Evolutionary conservation across 2,797 vertebrate genomes (phyloP).

Genomic region (Hippoglossus hippoglossus): DNA sequence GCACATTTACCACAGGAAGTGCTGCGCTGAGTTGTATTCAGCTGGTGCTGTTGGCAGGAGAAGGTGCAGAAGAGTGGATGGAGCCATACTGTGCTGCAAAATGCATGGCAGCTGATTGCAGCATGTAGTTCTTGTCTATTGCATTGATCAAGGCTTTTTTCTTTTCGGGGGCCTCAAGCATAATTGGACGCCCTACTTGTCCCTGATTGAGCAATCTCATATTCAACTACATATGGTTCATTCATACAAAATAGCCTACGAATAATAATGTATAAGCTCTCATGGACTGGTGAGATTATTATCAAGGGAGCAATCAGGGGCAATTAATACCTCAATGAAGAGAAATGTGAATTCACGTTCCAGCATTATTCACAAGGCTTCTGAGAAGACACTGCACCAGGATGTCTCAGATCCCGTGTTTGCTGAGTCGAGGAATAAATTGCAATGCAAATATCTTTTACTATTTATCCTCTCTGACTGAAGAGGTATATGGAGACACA

Average conservation of each 20-base stretch:
- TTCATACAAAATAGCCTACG: slow-evolving; percentile 36
- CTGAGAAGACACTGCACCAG: slow-evolving; percentile 2
- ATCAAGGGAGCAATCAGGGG: slow-evolving; percentile 69
- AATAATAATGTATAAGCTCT: slow-evolving; percentile 45
- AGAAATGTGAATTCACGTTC: slow-evolving; percentile 41
- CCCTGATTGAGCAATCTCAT: slow-evolving; percentile 66
- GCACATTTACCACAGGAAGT: slow-evolving; percentile 60
- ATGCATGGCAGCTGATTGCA: slow-evolving; percentile 75
- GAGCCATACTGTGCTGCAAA: slow-evolving; percentile 64
- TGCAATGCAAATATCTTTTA: slow-evolving; percentile 2
- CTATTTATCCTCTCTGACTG: slow-evolving; percentile 1
- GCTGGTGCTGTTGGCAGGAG: slow-evolving; percentile 52
- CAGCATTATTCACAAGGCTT: slow-evolving; percentile 16
- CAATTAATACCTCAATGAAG: slow-evolving; percentile 47
- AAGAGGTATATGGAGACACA: no score
- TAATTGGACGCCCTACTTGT: slow-evolving; percentile 35
- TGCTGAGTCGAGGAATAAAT: neutral
- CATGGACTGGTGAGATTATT: slow-evolving; percentile 50
- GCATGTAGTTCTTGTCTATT: slow-evolving; percentile 53
- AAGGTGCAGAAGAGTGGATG: slow-evolving; percentile 49
- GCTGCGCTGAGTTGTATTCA: slow-evolving; percentile 60
- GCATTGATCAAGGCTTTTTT: slow-evolving; percentile 68
- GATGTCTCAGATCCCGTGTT: slow-evolving; percentile 3
- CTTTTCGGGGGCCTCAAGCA: slow-evolving; percentile 42
- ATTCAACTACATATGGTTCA: slow-evolving; percentile 45